These are phyloP conservation scores for Premnoplex brunnescens DNA, from an alignment of 2,797 vertebrate genomes.

Conservation along the genomic window DNA sequence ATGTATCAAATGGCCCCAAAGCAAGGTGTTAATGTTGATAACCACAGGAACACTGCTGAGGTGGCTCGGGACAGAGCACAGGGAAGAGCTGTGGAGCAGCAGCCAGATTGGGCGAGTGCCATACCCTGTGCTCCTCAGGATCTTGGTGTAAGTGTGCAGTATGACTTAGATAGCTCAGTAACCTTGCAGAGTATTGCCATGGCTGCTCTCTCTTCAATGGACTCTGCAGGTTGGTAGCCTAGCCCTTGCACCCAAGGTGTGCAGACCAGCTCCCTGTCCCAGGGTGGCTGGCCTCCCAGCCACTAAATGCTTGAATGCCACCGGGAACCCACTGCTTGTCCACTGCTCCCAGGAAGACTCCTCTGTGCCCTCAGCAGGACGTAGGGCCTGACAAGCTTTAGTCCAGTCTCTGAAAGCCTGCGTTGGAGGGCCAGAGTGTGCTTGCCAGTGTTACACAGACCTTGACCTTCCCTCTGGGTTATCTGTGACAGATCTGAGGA, in stretches of 20 bases:
- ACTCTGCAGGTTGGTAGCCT: accelerated
- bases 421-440: no score
- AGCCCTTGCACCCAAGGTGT: accelerated
- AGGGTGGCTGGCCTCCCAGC: accelerated
- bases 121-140: not conserved
- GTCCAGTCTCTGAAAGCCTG: not conserved
- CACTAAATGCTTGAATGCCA: accelerated
- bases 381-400: not conserved
- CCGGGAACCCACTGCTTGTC: accelerated
- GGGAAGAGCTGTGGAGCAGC: not conserved
- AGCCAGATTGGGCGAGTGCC: not conserved
- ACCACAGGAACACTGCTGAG: accelerated
- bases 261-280: not conserved
- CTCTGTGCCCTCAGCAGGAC: not conserved
- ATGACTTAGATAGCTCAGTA: not conserved
- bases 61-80: accelerated
- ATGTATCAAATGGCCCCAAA: not conserved
- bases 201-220: not conserved
- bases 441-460: not conserved
- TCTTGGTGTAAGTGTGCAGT: not conserved
- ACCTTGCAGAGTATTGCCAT: accelerated
- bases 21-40: not conserved
- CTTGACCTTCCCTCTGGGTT: accelerated
- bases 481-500: not conserved
- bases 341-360: accelerated